phyloP scores from a whole-genome alignment of 2,888 invertebrate species.

The Amiota minor region DNA sequence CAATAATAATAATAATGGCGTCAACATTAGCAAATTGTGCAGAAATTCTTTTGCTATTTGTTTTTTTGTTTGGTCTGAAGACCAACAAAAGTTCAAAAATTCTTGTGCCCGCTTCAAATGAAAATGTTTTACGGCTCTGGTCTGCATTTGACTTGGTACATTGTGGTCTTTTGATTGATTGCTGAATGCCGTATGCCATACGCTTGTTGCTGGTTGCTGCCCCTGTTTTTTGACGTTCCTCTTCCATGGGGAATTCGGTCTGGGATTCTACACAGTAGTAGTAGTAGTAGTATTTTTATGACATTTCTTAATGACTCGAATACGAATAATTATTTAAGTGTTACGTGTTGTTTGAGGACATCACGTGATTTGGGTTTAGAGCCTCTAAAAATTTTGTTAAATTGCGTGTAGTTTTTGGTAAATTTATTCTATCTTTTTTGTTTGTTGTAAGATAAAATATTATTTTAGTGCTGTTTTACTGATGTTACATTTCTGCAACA shows the following conservation, averaged over 20 bases:
- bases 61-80: slow-evolving; percentile 1
- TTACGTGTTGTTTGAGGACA: background rate
- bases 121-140: slow-evolving; percentile 8
- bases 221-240: background rate
- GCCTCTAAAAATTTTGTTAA: too few relatives aligned
- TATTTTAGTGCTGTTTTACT: too few relatives aligned
- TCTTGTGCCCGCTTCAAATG: background rate
- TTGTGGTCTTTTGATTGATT: slow-evolving; percentile 12
- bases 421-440: too few relatives aligned
- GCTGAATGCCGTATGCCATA: background rate
- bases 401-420: too few relatives aligned
- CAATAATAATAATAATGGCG: slow-evolving; percentile 56
- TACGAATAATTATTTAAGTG: slow-evolving; percentile 4
- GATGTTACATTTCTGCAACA: too few relatives aligned
- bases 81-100: background rate
- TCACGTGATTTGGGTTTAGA: background rate
- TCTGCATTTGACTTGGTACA: slow-evolving; percentile 15
- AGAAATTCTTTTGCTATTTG: slow-evolving; percentile 8
- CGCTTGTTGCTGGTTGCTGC: background rate
- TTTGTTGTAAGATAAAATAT: too few relatives aligned
- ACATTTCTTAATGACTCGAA: slow-evolving; percentile 26
- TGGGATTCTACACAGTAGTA: background rate
- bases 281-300: slow-evolving; percentile 16
- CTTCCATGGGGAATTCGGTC: too few relatives aligned
- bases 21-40: slow-evolving; percentile 64